Evolutionary conservation across 2,888 invertebrate species (phyloP).

Genomic region (Chrysolina oricalcia): DNA sequence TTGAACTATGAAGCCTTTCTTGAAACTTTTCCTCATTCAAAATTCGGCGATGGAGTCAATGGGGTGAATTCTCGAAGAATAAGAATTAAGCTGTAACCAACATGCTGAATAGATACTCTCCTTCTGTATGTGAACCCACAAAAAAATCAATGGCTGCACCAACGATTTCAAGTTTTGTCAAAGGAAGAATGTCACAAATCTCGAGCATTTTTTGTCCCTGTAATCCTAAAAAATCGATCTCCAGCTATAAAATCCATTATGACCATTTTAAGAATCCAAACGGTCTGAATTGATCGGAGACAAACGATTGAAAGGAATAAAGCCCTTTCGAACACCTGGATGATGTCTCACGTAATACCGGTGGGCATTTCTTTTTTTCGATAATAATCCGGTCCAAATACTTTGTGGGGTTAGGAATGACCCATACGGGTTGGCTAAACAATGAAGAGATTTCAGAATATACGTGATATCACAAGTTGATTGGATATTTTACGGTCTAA

Average conservation of each 20-base stretch:
- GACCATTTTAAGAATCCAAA: conserved; percentile 32
- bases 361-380: conserved; percentile 31
- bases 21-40: no score
- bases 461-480: not conserved
- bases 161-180: not conserved
- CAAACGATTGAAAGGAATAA: conserved; percentile 34
- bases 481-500: no score
- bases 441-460: not conserved
- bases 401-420: not conserved
- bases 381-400: conserved; percentile 10
- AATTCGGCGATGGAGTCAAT: not conserved
- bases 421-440: conserved; percentile 4
- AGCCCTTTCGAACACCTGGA: conserved; percentile 40
- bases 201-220: conserved; percentile 27
- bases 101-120: not conserved
- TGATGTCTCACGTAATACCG: conserved; percentile 38
- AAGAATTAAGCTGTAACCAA: not conserved
- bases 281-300: conserved; percentile 29
- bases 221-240: conserved; percentile 36
- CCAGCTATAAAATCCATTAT: conserved; percentile 30
- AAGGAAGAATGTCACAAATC: conserved; percentile 22
- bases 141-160: not conserved
- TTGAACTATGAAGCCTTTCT: no score
- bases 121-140: not conserved
- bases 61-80: not conserved